phyloP scores from a whole-genome alignment of 2,797 vertebrate genomes.

The Avahi laniger region DNA sequence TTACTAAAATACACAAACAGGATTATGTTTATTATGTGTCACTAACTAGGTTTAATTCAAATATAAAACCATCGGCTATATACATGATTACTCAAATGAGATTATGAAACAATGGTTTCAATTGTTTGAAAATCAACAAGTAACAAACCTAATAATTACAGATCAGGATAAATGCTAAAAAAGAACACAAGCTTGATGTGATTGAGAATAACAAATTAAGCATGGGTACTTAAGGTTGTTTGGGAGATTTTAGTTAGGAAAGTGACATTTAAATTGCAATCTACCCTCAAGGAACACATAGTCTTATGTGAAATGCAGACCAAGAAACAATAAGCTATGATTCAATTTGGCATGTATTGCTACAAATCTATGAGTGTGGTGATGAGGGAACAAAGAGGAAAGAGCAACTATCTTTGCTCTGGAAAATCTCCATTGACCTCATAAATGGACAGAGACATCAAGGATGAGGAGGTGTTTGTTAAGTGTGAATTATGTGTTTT shows the following conservation, averaged over 20 bases:
- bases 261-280: neutral
- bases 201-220: neutral
- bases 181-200: neutral
- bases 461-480: neutral
- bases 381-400: neutral
- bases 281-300: neutral
- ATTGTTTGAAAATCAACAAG: neutral
- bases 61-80: neutral
- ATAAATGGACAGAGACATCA: neutral
- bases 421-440: neutral
- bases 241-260: neutral
- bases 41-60: neutral
- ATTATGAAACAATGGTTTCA: slow-evolving; percentile 16
- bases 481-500: neutral
- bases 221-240: neutral
- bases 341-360: neutral
- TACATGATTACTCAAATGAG: neutral
- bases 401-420: neutral
- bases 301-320: neutral
- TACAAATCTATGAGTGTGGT: neutral
- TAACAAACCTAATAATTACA: neutral
- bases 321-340: neutral
- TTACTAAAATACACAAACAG: neutral
- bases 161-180: neutral
- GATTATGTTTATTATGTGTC: neutral